Conservation (phyloP, 2,113 vertebrate genomes). For the Carassius carassius region DNA sequence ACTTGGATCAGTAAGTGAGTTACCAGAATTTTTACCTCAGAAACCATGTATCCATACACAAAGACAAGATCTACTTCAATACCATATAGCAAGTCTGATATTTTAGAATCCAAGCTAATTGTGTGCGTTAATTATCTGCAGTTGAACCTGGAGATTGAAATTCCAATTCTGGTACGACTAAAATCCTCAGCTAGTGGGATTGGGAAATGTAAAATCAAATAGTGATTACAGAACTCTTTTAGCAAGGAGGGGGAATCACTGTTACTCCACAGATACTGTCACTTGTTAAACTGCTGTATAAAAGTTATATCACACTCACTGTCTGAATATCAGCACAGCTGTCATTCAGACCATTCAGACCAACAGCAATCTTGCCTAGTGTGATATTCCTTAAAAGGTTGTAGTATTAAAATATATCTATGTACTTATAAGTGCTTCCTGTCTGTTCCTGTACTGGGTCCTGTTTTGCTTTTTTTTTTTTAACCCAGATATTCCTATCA, state of each 20-base stretch:
- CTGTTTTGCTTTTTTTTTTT: slow-evolving; percentile 25
- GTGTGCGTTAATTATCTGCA: neutral
- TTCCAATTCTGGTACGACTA: neutral
- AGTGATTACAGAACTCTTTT: neutral
- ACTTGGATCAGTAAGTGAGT: neutral
- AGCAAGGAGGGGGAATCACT: neutral
- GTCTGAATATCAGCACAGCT: neutral
- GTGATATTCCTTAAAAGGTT: slow-evolving; percentile 13
- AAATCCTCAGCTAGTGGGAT: neutral
- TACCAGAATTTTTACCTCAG: slow-evolving; percentile 1
- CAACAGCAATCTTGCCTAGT: neutral
- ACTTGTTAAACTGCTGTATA: neutral
- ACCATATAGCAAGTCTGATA: neutral
- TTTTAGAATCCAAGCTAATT: neutral
- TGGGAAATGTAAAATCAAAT: neutral
- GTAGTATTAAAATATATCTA: slow-evolving; percentile 3
- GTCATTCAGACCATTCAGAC: neutral
- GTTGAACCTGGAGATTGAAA: neutral
- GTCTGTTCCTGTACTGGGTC: neutral
- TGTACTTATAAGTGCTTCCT: slow-evolving; percentile 21
- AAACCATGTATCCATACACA: neutral
- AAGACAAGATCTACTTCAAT: neutral
- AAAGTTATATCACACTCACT: neutral
- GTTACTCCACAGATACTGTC: neutral
- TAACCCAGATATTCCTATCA: neutral